Percentiles rank a stretch among this genome's conserved stretches.
These are phyloP conservation scores for Sarcophaga caerulescens DNA, from an alignment of 2,888 invertebrate species.

Conservation along the genomic window DNA sequence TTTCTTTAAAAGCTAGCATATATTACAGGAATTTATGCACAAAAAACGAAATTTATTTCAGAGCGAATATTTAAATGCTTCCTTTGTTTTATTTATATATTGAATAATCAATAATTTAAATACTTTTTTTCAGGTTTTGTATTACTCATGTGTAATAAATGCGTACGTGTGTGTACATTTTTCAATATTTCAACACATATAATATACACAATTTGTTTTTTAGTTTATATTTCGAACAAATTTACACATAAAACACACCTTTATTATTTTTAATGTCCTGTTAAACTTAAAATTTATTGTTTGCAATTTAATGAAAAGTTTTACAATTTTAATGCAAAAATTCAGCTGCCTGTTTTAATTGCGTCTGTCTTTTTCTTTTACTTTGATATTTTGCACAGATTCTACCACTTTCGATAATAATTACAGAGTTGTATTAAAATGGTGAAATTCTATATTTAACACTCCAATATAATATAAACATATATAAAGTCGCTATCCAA, in stretches of 20 bases:
- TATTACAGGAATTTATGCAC: neutral
- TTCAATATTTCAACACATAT: conserved; percentile 50
- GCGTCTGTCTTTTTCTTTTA: conserved; percentile 43
- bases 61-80: neutral
- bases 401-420: conserved; percentile 31
- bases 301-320: conserved; percentile 4
- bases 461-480: too few species aligned
- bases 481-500: too few species aligned
- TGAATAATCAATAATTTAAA: conserved; percentile 54
- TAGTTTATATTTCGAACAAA: neutral
- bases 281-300: neutral
- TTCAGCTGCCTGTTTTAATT: conserved; percentile 48
- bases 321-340: conserved; percentile 28
- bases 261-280: conserved; percentile 17
- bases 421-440: too few species aligned
- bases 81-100: conserved; percentile 36
- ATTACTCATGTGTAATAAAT: conserved; percentile 43
- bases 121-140: conserved; percentile 31
- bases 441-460: too few species aligned
- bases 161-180: conserved; percentile 14
- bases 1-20: neutral
- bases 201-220: neutral
- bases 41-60: neutral
- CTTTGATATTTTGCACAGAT: conserved; percentile 24
- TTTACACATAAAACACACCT: conserved; percentile 16